Evolutionary conservation across 2,888 invertebrate genomes (phyloP), one percentile per base, ranked within the genome.

Genomic region (Nomada hirtipes): DNA sequence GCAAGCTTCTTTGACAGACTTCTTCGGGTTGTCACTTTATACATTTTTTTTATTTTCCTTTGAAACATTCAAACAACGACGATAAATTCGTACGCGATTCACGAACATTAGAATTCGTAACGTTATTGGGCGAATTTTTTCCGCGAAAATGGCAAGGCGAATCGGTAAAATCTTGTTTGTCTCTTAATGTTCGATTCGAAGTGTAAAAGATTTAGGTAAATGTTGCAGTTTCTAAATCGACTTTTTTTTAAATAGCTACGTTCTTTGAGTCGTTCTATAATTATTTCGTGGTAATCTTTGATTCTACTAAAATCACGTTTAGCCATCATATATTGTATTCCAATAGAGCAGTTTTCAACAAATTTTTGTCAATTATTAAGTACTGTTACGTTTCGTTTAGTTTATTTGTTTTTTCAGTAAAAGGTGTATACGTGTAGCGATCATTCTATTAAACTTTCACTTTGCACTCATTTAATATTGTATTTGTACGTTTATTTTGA

Each of bases 1-100:
- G 20, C 76, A 23, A 81, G 63, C 67, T 20, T 74, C 76, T 71
- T 83, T 88, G 88, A 88, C 89, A 87, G 75, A 84, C 77, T 76
- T 83, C 82, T 63, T 86, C 78, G 79, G 65, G 44, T 79, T 79
- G 70, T 79, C 68, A 74, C 53, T 60, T 65, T 18, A 23, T 42
- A 47, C 61, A 64, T 64, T 36, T 52, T 61, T 75, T 61, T 75
- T n/a, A 50, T 50, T 26, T 82, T 53, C 50, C 4, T 47, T 20
- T 64, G 11, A 57, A 20, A 20, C 18, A 68, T 59, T 4, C 36
- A 81, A n/a, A 60, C 50, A 9, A 26, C 13, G 44, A 72, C 15
- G 20, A 11, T 29, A 60, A 26, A 57, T 80, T 74, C 42, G 26
- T 11, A 23, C 70, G 61, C 50, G 15, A 18, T 70, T 26, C 20